Conservation (phyloP, 2,888 invertebrate genomes). For the Conomelus anceps region DNA sequence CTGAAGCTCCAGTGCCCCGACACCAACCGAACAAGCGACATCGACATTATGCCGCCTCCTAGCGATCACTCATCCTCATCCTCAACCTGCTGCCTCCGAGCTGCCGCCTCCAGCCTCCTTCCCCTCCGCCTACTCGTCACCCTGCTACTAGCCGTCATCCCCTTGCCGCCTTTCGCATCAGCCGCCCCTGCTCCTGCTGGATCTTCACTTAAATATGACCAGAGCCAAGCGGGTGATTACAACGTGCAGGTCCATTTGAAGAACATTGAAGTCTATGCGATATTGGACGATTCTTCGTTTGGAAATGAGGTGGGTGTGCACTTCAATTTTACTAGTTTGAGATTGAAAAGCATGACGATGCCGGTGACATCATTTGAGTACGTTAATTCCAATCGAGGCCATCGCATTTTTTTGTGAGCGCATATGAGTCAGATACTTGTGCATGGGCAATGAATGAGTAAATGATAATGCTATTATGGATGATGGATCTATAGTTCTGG, state of each 20-base stretch:
- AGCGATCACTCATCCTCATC: neutral
- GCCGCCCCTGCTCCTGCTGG: neutral
- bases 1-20: neutral
- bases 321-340: no score
- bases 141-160: neutral
- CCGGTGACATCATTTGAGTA: no score
- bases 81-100: neutral
- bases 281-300: slow-evolving; percentile 52
- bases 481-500: no score
- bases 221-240: slow-evolving; percentile 68
- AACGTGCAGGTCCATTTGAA: slow-evolving; percentile 75
- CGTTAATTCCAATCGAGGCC: no score
- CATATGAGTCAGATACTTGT: no score
- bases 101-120: neutral
- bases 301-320: slow-evolving; percentile 50
- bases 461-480: no score
- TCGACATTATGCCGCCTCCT: neutral
- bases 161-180: neutral
- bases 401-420: no score
- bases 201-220: slow-evolving; percentile 48
- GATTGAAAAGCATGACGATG: no score
- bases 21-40: neutral
- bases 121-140: neutral
- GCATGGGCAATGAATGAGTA: no score
- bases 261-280: slow-evolving; percentile 65